These are phyloP conservation scores for Aegithalos caudatus DNA, from an alignment of 2,113 vertebrate genomes.

Conservation along the genomic window DNA sequence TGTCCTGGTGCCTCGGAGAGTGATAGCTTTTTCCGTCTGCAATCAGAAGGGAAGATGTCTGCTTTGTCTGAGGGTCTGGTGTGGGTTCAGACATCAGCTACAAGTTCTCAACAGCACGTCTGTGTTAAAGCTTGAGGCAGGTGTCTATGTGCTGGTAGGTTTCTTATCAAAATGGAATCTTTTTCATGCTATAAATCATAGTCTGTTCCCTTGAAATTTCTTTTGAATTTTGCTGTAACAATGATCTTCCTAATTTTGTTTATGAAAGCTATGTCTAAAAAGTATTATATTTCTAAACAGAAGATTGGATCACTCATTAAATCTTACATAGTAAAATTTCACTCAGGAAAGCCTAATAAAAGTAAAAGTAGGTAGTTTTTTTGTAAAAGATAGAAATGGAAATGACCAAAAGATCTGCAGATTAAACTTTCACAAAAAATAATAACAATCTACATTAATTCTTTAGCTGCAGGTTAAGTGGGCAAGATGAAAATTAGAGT, in stretches of 20 bases:
- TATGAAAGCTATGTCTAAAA: neutral
- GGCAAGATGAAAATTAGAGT: neutral
- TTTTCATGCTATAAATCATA: neutral
- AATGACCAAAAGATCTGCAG: neutral
- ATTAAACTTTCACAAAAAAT: neutral
- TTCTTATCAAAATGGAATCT: neutral
- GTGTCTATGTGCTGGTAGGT: accelerated
- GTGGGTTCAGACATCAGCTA: neutral
- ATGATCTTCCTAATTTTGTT: neutral
- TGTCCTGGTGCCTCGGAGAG: neutral
- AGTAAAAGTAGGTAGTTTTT: neutral
- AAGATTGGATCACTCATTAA: neutral
- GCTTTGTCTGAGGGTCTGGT: neutral
- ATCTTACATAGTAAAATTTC: neutral
- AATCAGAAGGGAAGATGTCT: neutral
- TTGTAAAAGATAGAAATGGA: neutral
- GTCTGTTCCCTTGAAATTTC: neutral
- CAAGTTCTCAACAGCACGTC: neutral
- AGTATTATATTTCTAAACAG: neutral
- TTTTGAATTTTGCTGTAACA: neutral
- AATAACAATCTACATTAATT: neutral
- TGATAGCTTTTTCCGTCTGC: neutral
- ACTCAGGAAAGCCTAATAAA: neutral
- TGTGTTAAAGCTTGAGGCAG: neutral
- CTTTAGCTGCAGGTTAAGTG: neutral